Evolutionary conservation across 2,888 invertebrate species (phyloP), one percentile per base, ranked within the genome.

Genomic region (Tribolium freemani): DNA sequence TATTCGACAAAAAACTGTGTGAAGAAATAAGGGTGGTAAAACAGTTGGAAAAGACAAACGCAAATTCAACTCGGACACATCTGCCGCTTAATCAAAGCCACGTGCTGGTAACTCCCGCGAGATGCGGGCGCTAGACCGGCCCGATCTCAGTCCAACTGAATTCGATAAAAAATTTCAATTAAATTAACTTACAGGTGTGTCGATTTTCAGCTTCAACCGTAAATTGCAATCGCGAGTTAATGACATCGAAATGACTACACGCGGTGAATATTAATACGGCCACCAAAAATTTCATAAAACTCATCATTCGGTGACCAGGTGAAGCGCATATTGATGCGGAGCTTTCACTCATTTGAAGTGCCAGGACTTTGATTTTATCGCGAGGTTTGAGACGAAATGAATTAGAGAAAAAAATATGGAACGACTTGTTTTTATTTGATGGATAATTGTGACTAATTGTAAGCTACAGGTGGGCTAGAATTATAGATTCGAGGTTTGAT

Each of bases 301-400:
- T 31, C 46, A 30, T 61, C 61, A 50, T 26, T 61, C 26, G 30
- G n/a, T 8, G 10, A 46, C 61, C 61, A 61, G 61, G 48, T 61
- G 61, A 30, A 50, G 8, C 11, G 56, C 9, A 56, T 26, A 56
- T 56, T 56, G 11, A 20, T 16, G 6, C 31, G 56, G 10, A 6
- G 50, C 61, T 61, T 61, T 61, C 61, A 30, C 61, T 61, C 26
- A 61, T 61, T 61, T 61, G 30, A 61, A 61, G 1, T 61, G 48
- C 26, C 26, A 3, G n/a, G 5, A 46, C 60, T 44, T 16, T 60
- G 60, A 60, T 60, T 60, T 9, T 54, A 16, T 51, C 51, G 51
- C n/a, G 45, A 21, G 26, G 16, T 16, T 16, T 16, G 16, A 16
- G 16, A 2, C 31, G 31, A 31, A 31, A 3, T 31, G 31, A 38